Conservation (phyloP, 2,113 vertebrate genomes). For the Silurus glanis region DNA sequence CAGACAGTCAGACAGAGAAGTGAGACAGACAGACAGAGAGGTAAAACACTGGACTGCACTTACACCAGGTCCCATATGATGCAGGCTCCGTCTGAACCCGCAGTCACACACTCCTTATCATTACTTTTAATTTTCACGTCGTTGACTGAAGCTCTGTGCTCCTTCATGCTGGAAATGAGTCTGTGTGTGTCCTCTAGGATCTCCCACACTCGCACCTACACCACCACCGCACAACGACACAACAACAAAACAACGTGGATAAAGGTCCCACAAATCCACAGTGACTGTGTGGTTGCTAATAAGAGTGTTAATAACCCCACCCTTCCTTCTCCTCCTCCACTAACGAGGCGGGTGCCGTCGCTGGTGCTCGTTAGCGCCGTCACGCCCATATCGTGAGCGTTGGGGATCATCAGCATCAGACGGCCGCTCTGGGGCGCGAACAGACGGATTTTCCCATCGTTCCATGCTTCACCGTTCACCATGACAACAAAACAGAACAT, state of each 20-base stretch:
- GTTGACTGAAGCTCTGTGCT: conserved; percentile 76
- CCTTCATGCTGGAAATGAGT: conserved; percentile 75
- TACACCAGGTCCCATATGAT: conserved; percentile 90
- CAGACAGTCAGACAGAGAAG: not conserved
- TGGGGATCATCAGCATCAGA: conserved; percentile 70
- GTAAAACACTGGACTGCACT: conserved; percentile 56
- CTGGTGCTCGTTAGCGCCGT: conserved; percentile 78
- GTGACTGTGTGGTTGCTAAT: not conserved
- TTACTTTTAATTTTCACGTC: conserved; percentile 81
- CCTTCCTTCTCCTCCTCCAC: conserved; percentile 87
- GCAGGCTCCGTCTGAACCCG: conserved; percentile 82
- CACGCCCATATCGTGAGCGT: conserved; percentile 80
- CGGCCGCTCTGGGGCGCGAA: conserved; percentile 80
- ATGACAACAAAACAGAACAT: not conserved
- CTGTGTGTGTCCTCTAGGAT: conserved; percentile 64
- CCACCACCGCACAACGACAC: not conserved
- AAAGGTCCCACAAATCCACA: not conserved
- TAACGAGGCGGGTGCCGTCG: conserved; percentile 80
- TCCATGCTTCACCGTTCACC: conserved; percentile 73
- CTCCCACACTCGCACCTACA: conserved; percentile 82
- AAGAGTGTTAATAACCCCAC: conserved; percentile 56
- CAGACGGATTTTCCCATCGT: conserved; percentile 82
- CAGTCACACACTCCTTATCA: conserved; percentile 78
- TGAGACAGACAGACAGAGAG: not conserved
- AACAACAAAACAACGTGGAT: not conserved